Base-by-base conservation (phyloP, 1,140 invertebrate genomes). In the Aleiodes sp. region DNA sequence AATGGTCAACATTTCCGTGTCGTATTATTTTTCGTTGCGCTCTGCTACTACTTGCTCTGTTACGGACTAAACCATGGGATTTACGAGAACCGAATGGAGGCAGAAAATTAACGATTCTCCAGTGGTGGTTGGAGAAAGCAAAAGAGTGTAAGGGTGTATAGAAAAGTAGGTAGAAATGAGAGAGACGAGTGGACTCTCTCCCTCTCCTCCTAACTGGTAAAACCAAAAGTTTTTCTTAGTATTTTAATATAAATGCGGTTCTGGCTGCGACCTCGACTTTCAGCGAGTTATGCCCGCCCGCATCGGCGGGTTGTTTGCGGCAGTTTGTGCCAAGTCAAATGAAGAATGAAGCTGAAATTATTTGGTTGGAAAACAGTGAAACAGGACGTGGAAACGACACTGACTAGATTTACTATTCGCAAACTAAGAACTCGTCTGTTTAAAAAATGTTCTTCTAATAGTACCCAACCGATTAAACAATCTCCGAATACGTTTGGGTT, bases 301-400 rank as follows among this genome's bases (percentile, higher is more conserved):
- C 43, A 62, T 60, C 62, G 21, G 76, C 75, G 76, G 82, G 77
- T 86, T 86, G 84, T 86, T 86, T 85, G 84, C 82, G 85, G 85
- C 83, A 86, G 85, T 84, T 86, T 83, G 84, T 86, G 82, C 85
- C 83, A 85, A 83, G 82, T 80, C 83, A 85, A 85, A 86, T 86
- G 84, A 86, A 85, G 84, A 86, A 86, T 86, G 84, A 85, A 86
- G 83, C 84, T 84, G 80, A 85, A 85, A 86, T 85, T 86, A 86
- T 86, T 86, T 85, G 81, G 82, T 83, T 1, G 26, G 80, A 81
- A 86, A 86, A 85, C 82, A 83, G 81, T 83, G 82, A 86, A 85
- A 86, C 83, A 86, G 84, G 84, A 85, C 82, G 83, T 86, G 84
- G 81, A 84, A 85, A 86, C 80, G 84, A 86, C 84, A 85, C 78